Conservation (phyloP, 2,888 invertebrate genomes). For the Julus scandinavius region DNA sequence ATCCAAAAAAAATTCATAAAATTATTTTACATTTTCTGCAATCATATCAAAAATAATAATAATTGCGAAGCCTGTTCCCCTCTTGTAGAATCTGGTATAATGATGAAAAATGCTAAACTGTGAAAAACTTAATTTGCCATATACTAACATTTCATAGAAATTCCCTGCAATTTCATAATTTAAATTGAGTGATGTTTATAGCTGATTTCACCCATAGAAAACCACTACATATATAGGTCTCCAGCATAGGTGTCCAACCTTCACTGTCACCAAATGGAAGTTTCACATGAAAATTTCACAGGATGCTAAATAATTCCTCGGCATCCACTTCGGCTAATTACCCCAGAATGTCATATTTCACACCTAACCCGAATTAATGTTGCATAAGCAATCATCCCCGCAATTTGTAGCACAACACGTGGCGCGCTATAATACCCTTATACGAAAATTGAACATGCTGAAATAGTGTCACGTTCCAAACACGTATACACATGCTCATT, state of each 20-base stretch:
- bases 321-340: constrained; percentile 1
- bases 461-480: background rate
- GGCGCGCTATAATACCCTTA: background rate
- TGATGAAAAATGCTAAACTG: too few species aligned
- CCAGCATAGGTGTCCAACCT: background rate
- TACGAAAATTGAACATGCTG: background rate
- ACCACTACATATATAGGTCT: background rate
- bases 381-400: constrained; percentile 19
- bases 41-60: too few species aligned
- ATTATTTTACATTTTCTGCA: too few species aligned
- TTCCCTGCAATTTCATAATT: too few species aligned
- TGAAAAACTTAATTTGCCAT: too few species aligned
- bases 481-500: background rate
- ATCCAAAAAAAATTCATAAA: too few species aligned
- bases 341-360: constrained; percentile 12
- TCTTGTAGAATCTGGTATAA: too few species aligned
- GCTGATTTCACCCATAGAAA: background rate
- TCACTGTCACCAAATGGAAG: background rate
- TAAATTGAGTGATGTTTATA: too few species aligned
- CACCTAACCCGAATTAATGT: constrained; percentile 22
- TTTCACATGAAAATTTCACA: constrained; percentile 9
- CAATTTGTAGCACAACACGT: constrained; percentile 22
- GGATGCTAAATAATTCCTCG: constrained; percentile 9
- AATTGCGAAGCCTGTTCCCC: too few species aligned
- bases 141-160: too few species aligned